Base-by-base conservation (phyloP, 2,113 vertebrate species). In the Hippocampus abdominalis region DNA sequence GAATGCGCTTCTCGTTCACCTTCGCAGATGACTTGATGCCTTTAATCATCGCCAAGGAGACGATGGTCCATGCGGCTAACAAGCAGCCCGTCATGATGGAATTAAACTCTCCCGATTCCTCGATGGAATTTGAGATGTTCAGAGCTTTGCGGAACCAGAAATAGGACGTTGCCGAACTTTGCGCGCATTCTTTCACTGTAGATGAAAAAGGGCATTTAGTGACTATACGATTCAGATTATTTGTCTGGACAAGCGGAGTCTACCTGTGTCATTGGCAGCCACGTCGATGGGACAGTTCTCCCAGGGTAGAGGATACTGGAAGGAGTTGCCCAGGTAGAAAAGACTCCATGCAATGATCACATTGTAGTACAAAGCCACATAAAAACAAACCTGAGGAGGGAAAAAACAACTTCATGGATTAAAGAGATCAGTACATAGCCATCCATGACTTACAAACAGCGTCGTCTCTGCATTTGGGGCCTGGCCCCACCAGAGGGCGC, bases 121-220 rank as follows among this genome's bases (percentile, higher is more conserved):
- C 75, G 4, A 95, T 93, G 3, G 89, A 93, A 70, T 89, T 89
- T 0, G 94, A 92, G 84, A 93, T 91, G 46, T 94, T 85, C 48
- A 96, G 82, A n/a, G 94, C 92, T 74, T 91, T 81, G 8, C 88
- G 91, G 86, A 94, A 95, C 94, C 94, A 96, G 90, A 95, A 95
- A 73, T 93, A 95, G 0, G 91, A 83, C 6, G 91, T 92, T 7
- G 95, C 87, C 1, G 93, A 93, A 69, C 90, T 93, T 48, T 21
- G 64, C 0, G 67, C 73, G 64, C 95, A 96, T 74, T 94, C 94
- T 71, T 81, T 91, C 65, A 92, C 92, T 93, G 83, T 78, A 46
- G 75, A 67, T 18, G 32, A 49, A 29, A 7, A 67, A 39, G 18
- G 16, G 12, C 27, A n/a, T 53, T 36, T 12, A 20, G 8, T 40